A percentile compares a stretch with the other conserved stretches of the same genome.
Conservation (phyloP, 2,888 invertebrate genomes). For the Phasia obesa region DNA sequence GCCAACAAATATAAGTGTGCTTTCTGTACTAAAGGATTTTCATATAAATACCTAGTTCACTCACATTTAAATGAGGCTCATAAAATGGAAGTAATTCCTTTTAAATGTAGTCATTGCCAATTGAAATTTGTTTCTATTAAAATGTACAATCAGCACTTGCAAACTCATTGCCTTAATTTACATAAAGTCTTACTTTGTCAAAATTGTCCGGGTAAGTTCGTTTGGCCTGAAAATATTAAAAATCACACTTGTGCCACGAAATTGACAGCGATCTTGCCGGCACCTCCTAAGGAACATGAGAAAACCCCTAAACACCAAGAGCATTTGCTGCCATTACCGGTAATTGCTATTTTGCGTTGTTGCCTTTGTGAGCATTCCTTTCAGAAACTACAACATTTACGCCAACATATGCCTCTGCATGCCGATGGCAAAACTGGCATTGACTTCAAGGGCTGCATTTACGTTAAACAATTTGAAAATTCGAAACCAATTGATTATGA, state of each 20-base stretch:
- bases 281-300: slow-evolving; percentile 75
- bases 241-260: slow-evolving; percentile 76
- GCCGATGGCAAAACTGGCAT: slow-evolving; percentile 76
- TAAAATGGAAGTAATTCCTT: slow-evolving; percentile 82
- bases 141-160: slow-evolving; percentile 83
- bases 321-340: too few relatives aligned
- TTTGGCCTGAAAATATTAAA: slow-evolving; percentile 79
- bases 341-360: slow-evolving; percentile 73
- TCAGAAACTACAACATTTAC: slow-evolving; percentile 72
- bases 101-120: slow-evolving; percentile 84
- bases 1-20: slow-evolving; percentile 75
- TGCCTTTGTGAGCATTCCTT: slow-evolving; percentile 75
- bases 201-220: slow-evolving; percentile 79
- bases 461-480: slow-evolving; percentile 72
- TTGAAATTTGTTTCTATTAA: slow-evolving; percentile 83
- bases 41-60: slow-evolving; percentile 77
- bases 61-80: slow-evolving; percentile 78
- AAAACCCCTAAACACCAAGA: slow-evolving; percentile 48
- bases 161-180: slow-evolving; percentile 80
- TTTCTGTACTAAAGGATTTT: slow-evolving; percentile 75
- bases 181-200: slow-evolving; percentile 77
- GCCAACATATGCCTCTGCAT: slow-evolving; percentile 74
- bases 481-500: slow-evolving; percentile 57
- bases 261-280: slow-evolving; percentile 9
- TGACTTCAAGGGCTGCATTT: slow-evolving; percentile 72